These are phyloP conservation scores for Hyposoter didymator DNA, from an alignment of 2,888 invertebrate genomes.

Conservation along the genomic window DNA sequence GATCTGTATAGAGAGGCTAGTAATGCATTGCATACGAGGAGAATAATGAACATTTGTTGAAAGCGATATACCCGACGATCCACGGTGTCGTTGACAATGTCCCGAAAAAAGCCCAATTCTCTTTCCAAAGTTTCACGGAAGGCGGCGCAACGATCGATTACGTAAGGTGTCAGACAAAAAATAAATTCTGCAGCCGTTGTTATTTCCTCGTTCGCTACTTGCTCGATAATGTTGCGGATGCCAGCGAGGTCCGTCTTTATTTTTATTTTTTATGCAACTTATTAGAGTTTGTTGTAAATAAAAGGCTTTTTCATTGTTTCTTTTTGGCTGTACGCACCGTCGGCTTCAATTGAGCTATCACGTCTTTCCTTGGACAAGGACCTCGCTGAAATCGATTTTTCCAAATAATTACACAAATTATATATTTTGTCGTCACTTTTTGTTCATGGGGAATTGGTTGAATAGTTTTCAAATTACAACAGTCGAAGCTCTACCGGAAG, in stretches of 20 bases:
- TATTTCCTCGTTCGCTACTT: conserved; percentile 67
- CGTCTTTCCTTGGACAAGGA: conserved; percentile 68
- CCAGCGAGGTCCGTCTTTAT: conserved; percentile 67
- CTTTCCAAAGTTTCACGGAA: conserved; percentile 70
- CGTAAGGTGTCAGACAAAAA: conserved; percentile 64
- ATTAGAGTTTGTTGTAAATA: not conserved
- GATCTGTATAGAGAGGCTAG: conserved; percentile 54
- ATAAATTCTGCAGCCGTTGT: conserved; percentile 71
- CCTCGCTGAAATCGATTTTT: conserved; percentile 56
- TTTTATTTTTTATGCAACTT: not conserved
- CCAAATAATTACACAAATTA: not conserved
- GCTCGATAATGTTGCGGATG: conserved; percentile 66
- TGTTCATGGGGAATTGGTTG: not conserved
- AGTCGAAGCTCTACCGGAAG: conserved; percentile 49
- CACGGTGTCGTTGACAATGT: conserved; percentile 71
- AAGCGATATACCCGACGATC: conserved; percentile 68
- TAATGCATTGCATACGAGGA: not conserved
- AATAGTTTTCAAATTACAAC: conserved; percentile 47
- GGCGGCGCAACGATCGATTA: conserved; percentile 62
- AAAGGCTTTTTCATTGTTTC: not conserved
- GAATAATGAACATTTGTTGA: not conserved
- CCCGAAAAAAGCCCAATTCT: conserved; percentile 71
- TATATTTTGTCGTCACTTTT: not conserved
- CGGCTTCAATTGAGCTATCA: conserved; percentile 62
- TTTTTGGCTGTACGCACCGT: conserved; percentile 57